Percentiles rank a stretch among this genome's conserved stretches.
These are phyloP conservation scores for Sphaerophoria taeniata DNA, from an alignment of 2,888 invertebrate genomes.

Conservation along the genomic window DNA sequence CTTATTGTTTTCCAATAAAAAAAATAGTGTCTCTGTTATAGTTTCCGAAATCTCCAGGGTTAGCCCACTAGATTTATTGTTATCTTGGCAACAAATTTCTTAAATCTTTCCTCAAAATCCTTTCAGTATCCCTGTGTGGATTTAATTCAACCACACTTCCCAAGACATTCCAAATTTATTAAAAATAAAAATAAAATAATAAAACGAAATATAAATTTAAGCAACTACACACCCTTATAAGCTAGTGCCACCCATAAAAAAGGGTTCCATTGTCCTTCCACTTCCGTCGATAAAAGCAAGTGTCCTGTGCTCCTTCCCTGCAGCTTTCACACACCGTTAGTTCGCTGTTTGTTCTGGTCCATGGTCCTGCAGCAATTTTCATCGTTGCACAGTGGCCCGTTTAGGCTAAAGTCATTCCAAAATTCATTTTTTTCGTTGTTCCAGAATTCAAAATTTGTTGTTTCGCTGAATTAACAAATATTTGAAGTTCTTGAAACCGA, in stretches of 20 bases:
- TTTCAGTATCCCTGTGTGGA: conserved; percentile 52
- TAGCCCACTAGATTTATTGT: conserved; percentile 16
- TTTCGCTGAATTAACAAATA: too few species aligned
- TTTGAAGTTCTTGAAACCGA: too few species aligned
- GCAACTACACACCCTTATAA: conserved; percentile 43
- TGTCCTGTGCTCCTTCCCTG: conserved; percentile 33
- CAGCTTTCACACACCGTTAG: conserved; percentile 7
- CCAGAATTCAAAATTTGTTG: too few species aligned
- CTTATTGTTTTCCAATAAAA: conserved; percentile 13
- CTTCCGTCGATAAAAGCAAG: conserved; percentile 67
- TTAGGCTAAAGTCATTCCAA: too few species aligned
- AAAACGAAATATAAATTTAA: conserved; percentile 36
- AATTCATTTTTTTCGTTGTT: too few species aligned
- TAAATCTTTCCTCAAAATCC: conserved; percentile 64
- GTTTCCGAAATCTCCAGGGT: conserved; percentile 8
- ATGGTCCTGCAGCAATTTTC: conserved; percentile 35
- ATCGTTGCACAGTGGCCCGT: too few species aligned
- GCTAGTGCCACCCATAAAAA: conserved; percentile 65
- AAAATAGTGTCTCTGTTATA: conserved; percentile 8
- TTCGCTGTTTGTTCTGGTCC: background rate
- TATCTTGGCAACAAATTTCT: conserved; percentile 51
- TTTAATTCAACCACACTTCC: conserved; percentile 17
- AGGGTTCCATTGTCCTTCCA: conserved; percentile 63
- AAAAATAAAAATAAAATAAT: background rate
- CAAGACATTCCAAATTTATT: conserved; percentile 2